phyloP scores from a whole-genome alignment of 2,113 vertebrate species.

The Lophura nycthemera region DNA sequence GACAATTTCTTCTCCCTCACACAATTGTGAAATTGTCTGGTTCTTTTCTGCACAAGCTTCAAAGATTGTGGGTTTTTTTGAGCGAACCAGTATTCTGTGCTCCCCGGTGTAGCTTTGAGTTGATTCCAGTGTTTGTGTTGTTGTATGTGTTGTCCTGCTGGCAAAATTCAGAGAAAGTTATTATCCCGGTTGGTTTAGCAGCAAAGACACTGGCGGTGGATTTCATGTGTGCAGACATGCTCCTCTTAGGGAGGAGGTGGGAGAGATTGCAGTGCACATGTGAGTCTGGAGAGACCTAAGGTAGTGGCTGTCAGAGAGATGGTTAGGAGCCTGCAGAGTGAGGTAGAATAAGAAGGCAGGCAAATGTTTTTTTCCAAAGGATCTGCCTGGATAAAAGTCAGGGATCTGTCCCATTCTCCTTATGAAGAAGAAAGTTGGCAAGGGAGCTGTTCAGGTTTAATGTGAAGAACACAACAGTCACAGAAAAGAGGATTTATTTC shows the following conservation, averaged over 20 bases:
- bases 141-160: background rate
- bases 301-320: background rate
- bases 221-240: background rate
- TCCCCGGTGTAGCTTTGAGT: background rate
- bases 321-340: background rate
- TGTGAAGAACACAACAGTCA: background rate
- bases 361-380: background rate
- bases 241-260: background rate
- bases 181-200: background rate
- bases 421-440: background rate
- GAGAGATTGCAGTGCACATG: fast-evolving
- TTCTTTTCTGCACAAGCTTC: background rate
- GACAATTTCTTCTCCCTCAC: background rate
- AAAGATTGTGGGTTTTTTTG: background rate
- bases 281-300: background rate
- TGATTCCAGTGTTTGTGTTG: background rate
- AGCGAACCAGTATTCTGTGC: background rate
- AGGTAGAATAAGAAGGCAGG: background rate
- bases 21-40: background rate
- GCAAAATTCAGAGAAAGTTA: background rate
- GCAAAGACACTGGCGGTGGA: background rate
- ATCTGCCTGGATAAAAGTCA: background rate
- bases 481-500: background rate
- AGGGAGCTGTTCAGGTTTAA: background rate
- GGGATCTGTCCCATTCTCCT: background rate